Percentiles rank a stretch among this genome's conserved stretches.
phyloP scores from a whole-genome alignment of 2,888 invertebrate species.

The Stenolophus ochropezus region DNA sequence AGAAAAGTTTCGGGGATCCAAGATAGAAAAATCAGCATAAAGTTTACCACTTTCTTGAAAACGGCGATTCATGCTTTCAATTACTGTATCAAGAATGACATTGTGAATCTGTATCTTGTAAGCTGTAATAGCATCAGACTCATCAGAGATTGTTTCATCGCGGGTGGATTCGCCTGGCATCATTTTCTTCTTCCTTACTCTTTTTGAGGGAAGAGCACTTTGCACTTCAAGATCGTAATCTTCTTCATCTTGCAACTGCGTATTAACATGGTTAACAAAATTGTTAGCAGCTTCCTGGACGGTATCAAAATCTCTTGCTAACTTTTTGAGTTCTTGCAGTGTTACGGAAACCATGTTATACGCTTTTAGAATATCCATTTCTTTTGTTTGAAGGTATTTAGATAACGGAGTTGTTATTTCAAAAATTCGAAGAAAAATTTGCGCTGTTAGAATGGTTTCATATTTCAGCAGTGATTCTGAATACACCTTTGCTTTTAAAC shows the following conservation, averaged over 20 bases:
- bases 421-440: slow-evolving; percentile 54
- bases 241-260: slow-evolving; percentile 20
- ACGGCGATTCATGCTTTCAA: not conserved
- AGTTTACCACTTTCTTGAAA: not conserved
- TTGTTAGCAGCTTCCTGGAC: slow-evolving; percentile 53
- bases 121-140: not conserved
- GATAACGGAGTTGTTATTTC: slow-evolving; percentile 56
- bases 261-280: slow-evolving; percentile 43
- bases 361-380: slow-evolving; percentile 50
- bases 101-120: not conserved
- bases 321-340: slow-evolving; percentile 11
- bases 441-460: slow-evolving; percentile 54
- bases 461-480: slow-evolving; percentile 44
- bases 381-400: slow-evolving; percentile 53
- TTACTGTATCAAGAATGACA: not conserved
- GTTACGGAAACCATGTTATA: slow-evolving; percentile 40
- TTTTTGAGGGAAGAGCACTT: slow-evolving; percentile 5
- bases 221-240: slow-evolving; percentile 18
- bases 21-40: no score
- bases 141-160: not conserved
- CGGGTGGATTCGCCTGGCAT: not conserved
- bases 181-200: slow-evolving; percentile 14
- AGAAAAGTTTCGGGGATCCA: no score
- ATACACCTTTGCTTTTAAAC: slow-evolving; percentile 41
- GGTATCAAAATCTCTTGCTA: slow-evolving; percentile 44